Evolutionary conservation across 2,797 vertebrate genomes (phyloP).

Genomic region (Parauchenoglanis ngamensis): DNA sequence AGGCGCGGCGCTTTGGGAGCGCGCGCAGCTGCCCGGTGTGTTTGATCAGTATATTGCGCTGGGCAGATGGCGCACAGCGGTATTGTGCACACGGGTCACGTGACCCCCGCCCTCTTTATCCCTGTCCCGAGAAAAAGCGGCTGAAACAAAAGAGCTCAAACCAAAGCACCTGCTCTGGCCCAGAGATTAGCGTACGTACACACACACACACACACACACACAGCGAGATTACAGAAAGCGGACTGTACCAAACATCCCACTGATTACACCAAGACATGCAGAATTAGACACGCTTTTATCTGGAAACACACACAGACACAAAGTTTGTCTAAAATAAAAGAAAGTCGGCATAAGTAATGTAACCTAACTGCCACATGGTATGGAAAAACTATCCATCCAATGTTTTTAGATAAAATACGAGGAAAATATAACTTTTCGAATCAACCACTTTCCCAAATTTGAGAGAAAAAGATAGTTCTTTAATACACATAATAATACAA

Average conservation of each 20-base stretch:
- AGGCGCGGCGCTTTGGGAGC: slow-evolving; percentile 19
- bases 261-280: slow-evolving; percentile 1
- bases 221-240: background rate
- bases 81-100: slow-evolving; percentile 41
- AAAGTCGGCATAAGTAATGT: background rate
- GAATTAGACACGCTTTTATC: slow-evolving; percentile 22
- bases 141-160: slow-evolving; percentile 59
- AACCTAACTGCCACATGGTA: background rate
- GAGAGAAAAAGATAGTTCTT: background rate
- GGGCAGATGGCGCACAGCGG: slow-evolving; percentile 58
- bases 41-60: slow-evolving; percentile 52
- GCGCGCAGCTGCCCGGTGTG: slow-evolving; percentile 52
- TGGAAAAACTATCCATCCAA: too few relatives aligned
- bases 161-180: slow-evolving; percentile 58
- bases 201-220: background rate
- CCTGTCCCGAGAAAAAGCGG: slow-evolving; percentile 51
- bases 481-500: too few relatives aligned
- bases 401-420: too few relatives aligned
- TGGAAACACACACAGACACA: background rate
- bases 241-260: slow-evolving; percentile 16
- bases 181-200: slow-evolving; percentile 47
- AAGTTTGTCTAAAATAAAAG: too few relatives aligned
- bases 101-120: slow-evolving; percentile 56
- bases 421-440: background rate
- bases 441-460: background rate